Evolutionary conservation across 2,113 vertebrate genomes (phyloP), one percentile per base, ranked within the genome.

Genomic region (Tiliqua scincoides): DNA sequence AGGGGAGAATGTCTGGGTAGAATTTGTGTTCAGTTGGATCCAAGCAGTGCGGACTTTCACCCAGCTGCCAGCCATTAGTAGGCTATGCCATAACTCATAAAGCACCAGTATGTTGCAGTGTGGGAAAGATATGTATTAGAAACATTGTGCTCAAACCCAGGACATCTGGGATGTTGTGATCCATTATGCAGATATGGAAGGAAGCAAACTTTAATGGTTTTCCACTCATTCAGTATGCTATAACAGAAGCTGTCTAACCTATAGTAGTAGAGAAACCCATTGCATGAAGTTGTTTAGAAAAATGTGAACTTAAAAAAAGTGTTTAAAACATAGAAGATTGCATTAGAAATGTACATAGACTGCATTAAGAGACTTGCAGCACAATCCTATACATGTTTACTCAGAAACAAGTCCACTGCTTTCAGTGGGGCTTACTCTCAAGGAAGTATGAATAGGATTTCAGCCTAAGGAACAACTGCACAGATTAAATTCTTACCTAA

Each of bases 71-170:
- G n/a, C n/a, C n/a, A n/a, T n/a, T n/a, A 62, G 43, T 68, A 18
- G 21, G 68, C 54, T 80, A 11, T 63, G 40, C 30, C 40, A 73
- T 86, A 48, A 73, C 62, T 48, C 21, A 86, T 61, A 35, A 15
- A 79, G 40, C 12, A 59, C 15, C 52, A 40, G 20, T 20, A 65
- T 54, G 59, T 35, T 84, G n/a, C 52, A 48, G 21, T 76, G 74
- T 12, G 76, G 83, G 68, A 62, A 63, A 43, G n/a, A 78, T n/a
- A 85, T 68, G 68, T 67, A 78, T 85, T 32, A 57, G 32, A 21
- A 77, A 54, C 23, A 78, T 9, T 52, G 23, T 78, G 63, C 67
- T 78, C 74, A 57, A 78, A 85, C 52, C 10, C 18, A 77, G 15
- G 63, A 70, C 25, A 67, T n/a, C 73, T 37, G 74, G 35, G 61